A percentile compares a stretch with the other conserved stretches of the same genome.
These are phyloP conservation scores for Lophura nycthemera DNA, from an alignment of 2,113 vertebrate genomes.

Conservation along the genomic window DNA sequence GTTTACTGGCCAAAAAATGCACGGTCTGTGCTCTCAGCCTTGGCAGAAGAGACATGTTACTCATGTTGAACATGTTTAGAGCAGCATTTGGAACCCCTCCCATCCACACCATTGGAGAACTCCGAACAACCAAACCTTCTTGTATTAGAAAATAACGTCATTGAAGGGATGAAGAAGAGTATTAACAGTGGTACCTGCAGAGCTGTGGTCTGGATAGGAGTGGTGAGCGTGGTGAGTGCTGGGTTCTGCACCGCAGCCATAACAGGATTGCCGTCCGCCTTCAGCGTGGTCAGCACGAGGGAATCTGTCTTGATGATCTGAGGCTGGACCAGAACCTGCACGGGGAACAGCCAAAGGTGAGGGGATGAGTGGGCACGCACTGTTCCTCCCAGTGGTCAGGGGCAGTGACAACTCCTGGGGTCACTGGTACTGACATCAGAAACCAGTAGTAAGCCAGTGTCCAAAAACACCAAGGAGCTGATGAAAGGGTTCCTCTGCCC, in stretches of 20 bases:
- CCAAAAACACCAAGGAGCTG: not conserved
- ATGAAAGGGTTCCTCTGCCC: not conserved
- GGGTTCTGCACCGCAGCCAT: slow-evolving; percentile 93
- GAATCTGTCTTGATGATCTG: slow-evolving; percentile 98
- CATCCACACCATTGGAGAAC: not conserved
- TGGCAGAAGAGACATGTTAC: slow-evolving; percentile 30
- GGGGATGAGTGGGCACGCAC: accelerated
- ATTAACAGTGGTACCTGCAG: slow-evolving; percentile 86
- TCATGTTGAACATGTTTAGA: not conserved
- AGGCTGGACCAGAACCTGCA: slow-evolving; percentile 93
- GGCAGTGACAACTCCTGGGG: not conserved
- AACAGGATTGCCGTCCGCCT: slow-evolving; percentile 91
- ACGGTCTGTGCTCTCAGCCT: slow-evolving; percentile 28
- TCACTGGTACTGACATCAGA: not conserved
- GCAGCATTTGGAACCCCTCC: not conserved
- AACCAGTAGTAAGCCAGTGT: not conserved
- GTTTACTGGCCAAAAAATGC: slow-evolving; percentile 23
- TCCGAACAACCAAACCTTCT: not conserved
- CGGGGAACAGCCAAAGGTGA: not conserved
- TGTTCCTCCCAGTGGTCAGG: not conserved
- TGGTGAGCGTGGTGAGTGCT: slow-evolving; percentile 85
- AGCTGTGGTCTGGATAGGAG: slow-evolving; percentile 91
- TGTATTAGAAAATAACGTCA: accelerated
- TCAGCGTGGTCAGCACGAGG: slow-evolving; percentile 93
- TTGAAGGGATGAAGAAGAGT: not conserved